Evolutionary conservation across 1,140 invertebrate genomes (phyloP).

Genomic region (Planococcus citri): DNA sequence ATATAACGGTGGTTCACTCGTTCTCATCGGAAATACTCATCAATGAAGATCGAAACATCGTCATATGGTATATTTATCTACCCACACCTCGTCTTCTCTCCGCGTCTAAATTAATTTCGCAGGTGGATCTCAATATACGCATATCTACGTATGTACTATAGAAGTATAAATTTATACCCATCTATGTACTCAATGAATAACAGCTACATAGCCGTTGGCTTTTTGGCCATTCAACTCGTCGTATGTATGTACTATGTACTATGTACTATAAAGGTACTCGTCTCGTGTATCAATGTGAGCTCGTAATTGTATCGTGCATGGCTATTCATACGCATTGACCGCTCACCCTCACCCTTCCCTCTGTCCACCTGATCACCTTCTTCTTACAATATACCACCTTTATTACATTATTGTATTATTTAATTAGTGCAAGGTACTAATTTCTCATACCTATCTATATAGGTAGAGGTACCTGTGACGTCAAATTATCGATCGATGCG

Average conservation of each 20-base stretch:
- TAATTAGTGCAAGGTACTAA: background rate
- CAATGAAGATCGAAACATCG: background rate
- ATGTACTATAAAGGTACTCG: too few species aligned
- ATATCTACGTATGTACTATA: too few species aligned
- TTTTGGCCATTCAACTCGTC: background rate
- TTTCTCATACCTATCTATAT: too few species aligned
- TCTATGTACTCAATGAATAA: background rate
- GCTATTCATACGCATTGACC: constrained; percentile 6
- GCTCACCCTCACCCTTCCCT: too few species aligned
- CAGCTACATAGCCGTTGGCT: background rate
- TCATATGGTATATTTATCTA: background rate
- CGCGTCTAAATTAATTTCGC: too few species aligned
- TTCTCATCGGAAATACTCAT: background rate
- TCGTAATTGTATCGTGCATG: background rate
- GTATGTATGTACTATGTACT: too few species aligned
- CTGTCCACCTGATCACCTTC: too few species aligned
- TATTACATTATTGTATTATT: background rate
- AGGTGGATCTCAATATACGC: background rate
- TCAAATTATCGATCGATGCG: too few species aligned
- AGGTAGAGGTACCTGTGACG: too few species aligned
- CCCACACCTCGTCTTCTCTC: background rate
- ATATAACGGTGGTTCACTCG: background rate
- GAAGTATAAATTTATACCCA: too few species aligned
- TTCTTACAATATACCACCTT: too few species aligned
- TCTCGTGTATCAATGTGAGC: background rate